Percentiles rank a stretch among this genome's conserved stretches.
These are phyloP conservation scores for Ceraclea dissimilis DNA, from an alignment of 2,888 invertebrate genomes.

Conservation along the genomic window DNA sequence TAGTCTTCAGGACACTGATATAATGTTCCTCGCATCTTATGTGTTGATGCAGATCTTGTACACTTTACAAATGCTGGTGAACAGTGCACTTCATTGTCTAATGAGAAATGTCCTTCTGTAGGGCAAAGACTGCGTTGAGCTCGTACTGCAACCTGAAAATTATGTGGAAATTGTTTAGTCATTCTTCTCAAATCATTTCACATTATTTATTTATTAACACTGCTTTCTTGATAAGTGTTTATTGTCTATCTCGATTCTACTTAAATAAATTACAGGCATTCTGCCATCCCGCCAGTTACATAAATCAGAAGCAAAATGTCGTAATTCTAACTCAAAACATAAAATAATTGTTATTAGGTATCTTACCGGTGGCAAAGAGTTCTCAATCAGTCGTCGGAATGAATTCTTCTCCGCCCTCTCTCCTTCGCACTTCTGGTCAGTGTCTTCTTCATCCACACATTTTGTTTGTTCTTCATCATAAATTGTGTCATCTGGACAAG, in stretches of 20 bases:
- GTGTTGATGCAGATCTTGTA: constrained; percentile 39
- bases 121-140: constrained; percentile 54
- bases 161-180: not conserved
- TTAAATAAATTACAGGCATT: too few relatives aligned
- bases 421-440: constrained; percentile 50
- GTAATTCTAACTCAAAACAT: too few relatives aligned
- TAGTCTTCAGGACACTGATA: constrained; percentile 72
- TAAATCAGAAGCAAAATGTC: too few relatives aligned
- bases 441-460: constrained; percentile 59
- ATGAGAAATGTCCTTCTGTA: constrained; percentile 59
- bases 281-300: too few relatives aligned
- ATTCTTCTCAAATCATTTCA: not conserved
- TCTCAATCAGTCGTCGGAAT: constrained; percentile 46
- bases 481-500: constrained; percentile 69
- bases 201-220: not conserved
- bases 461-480: constrained; percentile 69
- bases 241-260: too few relatives aligned
- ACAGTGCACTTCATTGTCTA: constrained; percentile 59
- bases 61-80: constrained; percentile 68
- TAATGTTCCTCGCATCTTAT: constrained; percentile 57
- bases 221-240: not conserved
- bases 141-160: constrained; percentile 54
- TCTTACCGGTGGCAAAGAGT: constrained; percentile 36
- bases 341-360: too few relatives aligned
- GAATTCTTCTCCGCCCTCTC: constrained; percentile 48